Evolutionary conservation across 2,888 invertebrate genomes (phyloP), one percentile per base, ranked within the genome.

Genomic region (Brachyopa scutellaris): DNA sequence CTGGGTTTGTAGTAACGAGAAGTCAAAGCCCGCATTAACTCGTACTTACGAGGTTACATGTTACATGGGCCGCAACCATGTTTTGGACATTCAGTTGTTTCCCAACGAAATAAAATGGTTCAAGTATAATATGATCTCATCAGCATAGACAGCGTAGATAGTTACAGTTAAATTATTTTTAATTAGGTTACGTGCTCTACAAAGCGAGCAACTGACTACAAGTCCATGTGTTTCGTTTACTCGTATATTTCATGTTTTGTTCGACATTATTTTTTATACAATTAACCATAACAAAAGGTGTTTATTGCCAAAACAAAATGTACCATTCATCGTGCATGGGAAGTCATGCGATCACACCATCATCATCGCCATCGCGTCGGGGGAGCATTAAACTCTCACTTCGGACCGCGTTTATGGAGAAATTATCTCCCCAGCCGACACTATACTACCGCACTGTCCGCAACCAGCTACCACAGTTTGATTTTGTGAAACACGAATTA

Each of bases 221-320:
- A n/a, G n/a, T n/a, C n/a, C n/a, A n/a, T n/a, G n/a, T n/a, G n/a
- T n/a, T n/a, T n/a, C n/a, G n/a, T n/a, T n/a, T n/a, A 26, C 6
- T 26, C 26, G 26, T 26, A 5, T 6, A 42, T 11, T n/a, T 70
- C 40, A 51, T 55, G 47, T 62, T 73, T n/a, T 36, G 29, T 62
- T 73, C 62, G 62, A 73, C 73, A 64, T 47, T 73, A 55, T 64
- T 64, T 73, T 55, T 23, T 29, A 64, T 73, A 49, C 74, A 74
- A 74, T 74, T 74, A 66, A 66, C 74, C 74, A 74, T 40, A 66
- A 74, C 74, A 74, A 66, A 73, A 74, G 74, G 74, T 74, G 74
- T 74, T 74, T 74, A 74, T 66, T 49, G 74, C 66, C 42, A 57
- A 73, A 74, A 74, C 74, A 74, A 66, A 74, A 74, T 74, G 51